Percentiles rank a stretch among this genome's conserved stretches.
These are phyloP conservation scores for Sesamia inferens DNA, from an alignment of 2,888 invertebrate genomes.

Conservation along the genomic window DNA sequence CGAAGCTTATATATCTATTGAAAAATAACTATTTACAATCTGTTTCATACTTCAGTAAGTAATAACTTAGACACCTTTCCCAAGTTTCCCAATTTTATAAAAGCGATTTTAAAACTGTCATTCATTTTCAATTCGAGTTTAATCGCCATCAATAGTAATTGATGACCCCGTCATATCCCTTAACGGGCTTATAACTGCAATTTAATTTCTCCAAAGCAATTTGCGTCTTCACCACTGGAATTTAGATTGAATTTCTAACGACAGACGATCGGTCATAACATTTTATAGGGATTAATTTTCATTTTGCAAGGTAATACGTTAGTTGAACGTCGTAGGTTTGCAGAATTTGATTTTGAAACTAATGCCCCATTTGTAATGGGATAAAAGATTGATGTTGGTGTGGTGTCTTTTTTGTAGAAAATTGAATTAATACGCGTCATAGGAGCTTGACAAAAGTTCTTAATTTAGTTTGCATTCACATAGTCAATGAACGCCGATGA, in stretches of 20 bases:
- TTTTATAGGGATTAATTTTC: constrained; percentile 51
- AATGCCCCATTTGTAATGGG: constrained; percentile 11
- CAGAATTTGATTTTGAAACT: constrained; percentile 26
- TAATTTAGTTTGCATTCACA: not conserved
- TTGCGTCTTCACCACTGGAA: constrained; percentile 44
- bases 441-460: not conserved
- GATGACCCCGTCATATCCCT: constrained; percentile 39
- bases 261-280: constrained; percentile 41
- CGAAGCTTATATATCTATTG: not conserved
- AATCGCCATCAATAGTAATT: constrained; percentile 44
- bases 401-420: not conserved
- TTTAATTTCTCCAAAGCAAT: constrained; percentile 51
- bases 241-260: constrained; percentile 54
- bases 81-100: constrained; percentile 6
- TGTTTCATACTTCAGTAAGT: not conserved
- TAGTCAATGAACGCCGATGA: not conserved
- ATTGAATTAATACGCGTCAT: not conserved
- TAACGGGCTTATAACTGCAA: constrained; percentile 50
- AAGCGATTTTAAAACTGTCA: constrained; percentile 10
- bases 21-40: not conserved
- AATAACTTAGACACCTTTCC: not conserved
- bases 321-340: constrained; percentile 16
- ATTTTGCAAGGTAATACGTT: constrained; percentile 49
- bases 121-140: constrained; percentile 37
- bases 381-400: not conserved